Base-by-base conservation (phyloP, 2,797 vertebrate genomes). In the Cryptoprocta ferox region DNA sequence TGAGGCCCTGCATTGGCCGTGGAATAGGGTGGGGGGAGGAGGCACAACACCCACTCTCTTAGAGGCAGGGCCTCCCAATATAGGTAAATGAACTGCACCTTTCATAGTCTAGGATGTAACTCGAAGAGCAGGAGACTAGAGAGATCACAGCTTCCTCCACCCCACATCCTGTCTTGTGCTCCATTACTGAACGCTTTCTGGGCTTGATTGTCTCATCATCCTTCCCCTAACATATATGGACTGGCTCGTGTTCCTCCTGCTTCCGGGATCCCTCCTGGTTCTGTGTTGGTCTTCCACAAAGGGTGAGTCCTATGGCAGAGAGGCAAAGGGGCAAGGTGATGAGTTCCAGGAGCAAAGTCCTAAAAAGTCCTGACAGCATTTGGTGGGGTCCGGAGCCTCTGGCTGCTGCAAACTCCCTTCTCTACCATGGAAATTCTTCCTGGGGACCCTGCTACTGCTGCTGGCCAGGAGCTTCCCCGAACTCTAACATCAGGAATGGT, bases 41-140 rank as follows among this genome's bases (percentile, higher is more conserved):
- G 94, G 90, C 39, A 92, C 66, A 94, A 73, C 71, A 39, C 97
- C 92, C 95, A 97, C 96, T 88, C 24, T 89, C 16, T 45, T 16
- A 39, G 35, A 95, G 90, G 48, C 21, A 81, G 70, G 50, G 32
- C 30, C 24, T 83, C n/a, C 18, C 2, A 15, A 11, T 10, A n/a
- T 14, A 78, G 83, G 37, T 73, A 45, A 81, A 53, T 81, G 10
- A n/a, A 39, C 32, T 3, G 45, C 13, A 18, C 28, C 28, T 83
- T 73, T 71, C 42, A 86, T 3, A 90, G 39, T 16, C 59, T 65
- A 89, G 45, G n/a, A 28, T 3, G 3, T 26, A 24, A 21, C 3
- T 32, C 48, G 35, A 61, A 75, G 50, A 82, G 50, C 18, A 12
- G 59, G 63, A 81, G 28, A 42, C 12, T 6, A 35, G 16, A 28